phyloP scores from a whole-genome alignment of 2,888 invertebrate species.

The Troglohyphantes excavatus region DNA sequence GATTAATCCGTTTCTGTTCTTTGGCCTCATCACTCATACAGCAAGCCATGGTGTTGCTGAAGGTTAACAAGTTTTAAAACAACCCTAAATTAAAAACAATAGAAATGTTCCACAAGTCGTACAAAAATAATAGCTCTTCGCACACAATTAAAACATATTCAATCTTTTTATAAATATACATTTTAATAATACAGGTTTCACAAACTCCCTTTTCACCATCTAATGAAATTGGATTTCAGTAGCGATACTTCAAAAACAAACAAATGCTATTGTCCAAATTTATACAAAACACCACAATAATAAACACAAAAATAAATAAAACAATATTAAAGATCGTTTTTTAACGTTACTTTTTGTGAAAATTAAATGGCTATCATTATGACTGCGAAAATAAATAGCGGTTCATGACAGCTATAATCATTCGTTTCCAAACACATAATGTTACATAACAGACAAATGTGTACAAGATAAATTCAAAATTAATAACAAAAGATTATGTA shows the following conservation, averaged over 20 bases:
- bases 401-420: neutral
- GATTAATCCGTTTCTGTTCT: constrained; percentile 79
- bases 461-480: neutral
- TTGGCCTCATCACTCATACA: constrained; percentile 77
- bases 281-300: too few species aligned
- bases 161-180: neutral
- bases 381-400: neutral
- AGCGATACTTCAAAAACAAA: too few species aligned
- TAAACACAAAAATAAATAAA: too few species aligned
- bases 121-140: too few species aligned
- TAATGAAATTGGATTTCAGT: too few species aligned
- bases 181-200: neutral
- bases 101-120: too few species aligned
- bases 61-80: constrained; percentile 28
- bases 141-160: too few species aligned
- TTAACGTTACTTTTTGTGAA: too few species aligned
- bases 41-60: constrained; percentile 75
- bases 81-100: constrained; percentile 16
- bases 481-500: neutral
- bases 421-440: neutral
- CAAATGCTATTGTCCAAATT: too few species aligned
- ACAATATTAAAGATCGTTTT: too few species aligned
- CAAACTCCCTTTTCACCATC: neutral
- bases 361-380: too few species aligned
- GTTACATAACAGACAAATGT: neutral